Percentiles rank a stretch among this genome's conserved stretches.
These are phyloP conservation scores for Eremobia ochroleuca DNA, from an alignment of 2,888 invertebrate species.

Conservation along the genomic window DNA sequence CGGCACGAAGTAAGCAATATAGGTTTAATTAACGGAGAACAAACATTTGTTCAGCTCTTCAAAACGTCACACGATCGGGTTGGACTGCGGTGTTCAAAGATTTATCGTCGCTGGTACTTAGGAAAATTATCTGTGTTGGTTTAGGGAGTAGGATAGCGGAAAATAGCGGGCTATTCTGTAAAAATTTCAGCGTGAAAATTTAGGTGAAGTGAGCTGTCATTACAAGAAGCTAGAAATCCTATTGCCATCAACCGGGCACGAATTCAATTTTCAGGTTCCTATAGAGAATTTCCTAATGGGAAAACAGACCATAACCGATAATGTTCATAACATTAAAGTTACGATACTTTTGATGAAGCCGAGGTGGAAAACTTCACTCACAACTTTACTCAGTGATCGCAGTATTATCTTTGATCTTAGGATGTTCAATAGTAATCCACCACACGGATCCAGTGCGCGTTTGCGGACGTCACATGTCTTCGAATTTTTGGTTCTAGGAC, in stretches of 20 bases:
- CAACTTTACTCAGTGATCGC: neutral
- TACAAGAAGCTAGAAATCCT: no score
- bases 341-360: no score
- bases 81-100: conserved; percentile 63
- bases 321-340: no score
- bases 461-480: no score
- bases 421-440: neutral
- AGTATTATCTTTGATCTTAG: neutral
- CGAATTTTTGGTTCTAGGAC: no score
- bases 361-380: neutral
- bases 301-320: no score
- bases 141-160: neutral
- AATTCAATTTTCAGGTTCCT: no score
- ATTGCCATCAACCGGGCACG: no score
- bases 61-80: conserved; percentile 64
- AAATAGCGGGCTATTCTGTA: neutral
- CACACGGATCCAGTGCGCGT: no score
- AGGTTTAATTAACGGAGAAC: conserved; percentile 80
- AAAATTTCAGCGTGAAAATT: neutral
- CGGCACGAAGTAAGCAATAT: conserved; percentile 75
- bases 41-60: conserved; percentile 80
- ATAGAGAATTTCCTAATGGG: no score
- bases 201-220: neutral
- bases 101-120: conserved; percentile 17
- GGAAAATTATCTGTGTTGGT: conserved; percentile 7